Percentiles rank a stretch among this genome's conserved stretches.
phyloP scores from a whole-genome alignment of 2,888 invertebrate genomes.

The Cerastis leucographa region DNA sequence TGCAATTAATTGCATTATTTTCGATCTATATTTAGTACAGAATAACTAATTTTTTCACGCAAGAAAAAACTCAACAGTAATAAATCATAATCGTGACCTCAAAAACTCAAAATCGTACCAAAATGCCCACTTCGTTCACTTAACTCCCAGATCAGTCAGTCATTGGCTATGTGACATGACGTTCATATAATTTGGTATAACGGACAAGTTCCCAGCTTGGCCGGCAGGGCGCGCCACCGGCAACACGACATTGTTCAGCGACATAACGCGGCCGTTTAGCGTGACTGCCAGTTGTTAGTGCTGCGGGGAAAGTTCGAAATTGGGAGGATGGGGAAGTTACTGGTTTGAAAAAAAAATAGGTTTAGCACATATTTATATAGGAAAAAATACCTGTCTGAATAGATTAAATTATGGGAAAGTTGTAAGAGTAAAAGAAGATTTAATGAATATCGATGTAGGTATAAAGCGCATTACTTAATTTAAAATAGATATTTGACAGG shows the following conservation, averaged over 20 bases:
- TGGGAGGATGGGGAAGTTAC: conserved; percentile 14
- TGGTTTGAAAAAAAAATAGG: not conserved
- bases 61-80: not conserved
- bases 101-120: conserved; percentile 18
- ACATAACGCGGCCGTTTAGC: conserved; percentile 63
- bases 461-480: not conserved
- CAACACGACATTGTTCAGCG: conserved; percentile 65
- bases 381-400: no score
- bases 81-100: conserved; percentile 13
- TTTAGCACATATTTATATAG: not conserved
- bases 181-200: conserved; percentile 54
- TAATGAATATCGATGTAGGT: not conserved
- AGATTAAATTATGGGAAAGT: not conserved
- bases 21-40: not conserved
- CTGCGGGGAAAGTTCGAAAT: conserved; percentile 29
- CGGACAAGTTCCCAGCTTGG: conserved; percentile 39
- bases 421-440: not conserved
- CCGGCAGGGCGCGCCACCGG: conserved; percentile 63
- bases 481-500: not conserved
- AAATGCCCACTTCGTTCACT: conserved; percentile 24
- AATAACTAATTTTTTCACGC: not conserved
- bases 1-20: not conserved
- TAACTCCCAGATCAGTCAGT: conserved; percentile 33
- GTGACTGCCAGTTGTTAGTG: conserved; percentile 69
- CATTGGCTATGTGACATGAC: conserved; percentile 48